These are phyloP conservation scores for Bombus pascuorum DNA, from an alignment of 1,140 invertebrate genomes.

Conservation along the genomic window DNA sequence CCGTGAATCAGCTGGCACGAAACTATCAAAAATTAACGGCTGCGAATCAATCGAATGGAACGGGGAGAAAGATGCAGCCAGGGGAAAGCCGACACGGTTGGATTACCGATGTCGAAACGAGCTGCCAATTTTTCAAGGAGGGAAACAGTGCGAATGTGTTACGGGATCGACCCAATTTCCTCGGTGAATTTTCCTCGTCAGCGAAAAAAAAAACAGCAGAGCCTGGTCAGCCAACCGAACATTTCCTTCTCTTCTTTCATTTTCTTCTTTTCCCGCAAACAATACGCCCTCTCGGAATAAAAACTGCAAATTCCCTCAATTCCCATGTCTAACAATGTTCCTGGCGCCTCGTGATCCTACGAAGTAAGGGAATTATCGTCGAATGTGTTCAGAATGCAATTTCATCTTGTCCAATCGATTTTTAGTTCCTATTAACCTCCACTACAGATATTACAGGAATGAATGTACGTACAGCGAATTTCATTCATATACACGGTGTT, in stretches of 20 bases:
- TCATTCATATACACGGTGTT: too few relatives aligned
- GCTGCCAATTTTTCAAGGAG: background rate
- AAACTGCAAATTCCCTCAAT: background rate
- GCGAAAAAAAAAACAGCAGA: background rate
- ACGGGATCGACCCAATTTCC: slow-evolving; percentile 41
- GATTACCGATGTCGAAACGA: slow-evolving; percentile 9
- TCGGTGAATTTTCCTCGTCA: slow-evolving; percentile 38
- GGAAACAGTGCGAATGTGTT: background rate
- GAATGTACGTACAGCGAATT: too few relatives aligned
- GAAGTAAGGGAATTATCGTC: background rate
- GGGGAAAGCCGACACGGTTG: background rate
- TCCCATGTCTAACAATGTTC: background rate
- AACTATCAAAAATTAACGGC: slow-evolving; percentile 10
- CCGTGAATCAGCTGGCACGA: background rate
- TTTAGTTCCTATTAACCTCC: background rate
- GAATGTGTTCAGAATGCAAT: background rate
- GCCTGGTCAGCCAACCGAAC: background rate
- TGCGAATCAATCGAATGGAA: background rate
- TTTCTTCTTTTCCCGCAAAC: background rate
- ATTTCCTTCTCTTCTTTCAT: background rate
- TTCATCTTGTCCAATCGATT: background rate
- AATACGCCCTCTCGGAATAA: background rate
- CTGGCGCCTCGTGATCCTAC: background rate
- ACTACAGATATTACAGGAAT: too few relatives aligned
- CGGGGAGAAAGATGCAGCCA: background rate